Conservation (phyloP, 2,888 invertebrate genomes). For the Acrobasis suavella region DNA sequence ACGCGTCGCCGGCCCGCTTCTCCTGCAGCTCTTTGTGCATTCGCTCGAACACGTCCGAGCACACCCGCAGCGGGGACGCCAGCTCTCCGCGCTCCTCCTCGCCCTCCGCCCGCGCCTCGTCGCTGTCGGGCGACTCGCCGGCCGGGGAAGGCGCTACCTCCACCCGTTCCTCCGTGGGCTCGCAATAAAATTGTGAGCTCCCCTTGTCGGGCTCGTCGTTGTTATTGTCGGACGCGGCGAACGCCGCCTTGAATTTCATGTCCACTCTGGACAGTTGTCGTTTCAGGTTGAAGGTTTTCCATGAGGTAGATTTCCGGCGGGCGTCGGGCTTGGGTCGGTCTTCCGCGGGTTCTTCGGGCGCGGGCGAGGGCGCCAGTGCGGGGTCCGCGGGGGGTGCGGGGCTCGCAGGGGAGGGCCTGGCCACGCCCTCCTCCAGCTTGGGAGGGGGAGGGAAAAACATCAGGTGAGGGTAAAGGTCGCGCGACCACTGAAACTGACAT, state of each 20-base stretch:
- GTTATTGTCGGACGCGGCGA: conserved; percentile 68
- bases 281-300: conserved; percentile 91
- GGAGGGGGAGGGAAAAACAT: conserved; percentile 59
- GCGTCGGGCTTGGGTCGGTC: conserved; percentile 60
- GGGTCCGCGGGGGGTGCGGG: conserved; percentile 37
- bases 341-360: conserved; percentile 47
- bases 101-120: conserved; percentile 40
- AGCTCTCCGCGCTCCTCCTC: conserved; percentile 36
- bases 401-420: conserved; percentile 37
- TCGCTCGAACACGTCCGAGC: conserved; percentile 68
- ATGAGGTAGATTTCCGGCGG: conserved; percentile 85
- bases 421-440: conserved; percentile 36
- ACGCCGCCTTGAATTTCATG: conserved; percentile 87
- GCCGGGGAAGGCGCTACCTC: conserved; percentile 50
- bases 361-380: conserved; percentile 37
- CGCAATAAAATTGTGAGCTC: conserved; percentile 70
- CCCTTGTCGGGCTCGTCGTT: conserved; percentile 60
- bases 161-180: conserved; percentile 45
- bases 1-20: conserved; percentile 57
- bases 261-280: conserved; percentile 91
- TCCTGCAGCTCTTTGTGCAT: conserved; percentile 70
- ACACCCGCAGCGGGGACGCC: conserved; percentile 61
- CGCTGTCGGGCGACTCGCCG: conserved; percentile 46
- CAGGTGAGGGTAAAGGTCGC: conserved; percentile 46
- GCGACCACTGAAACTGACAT: conserved; percentile 40